Conservation (phyloP, 1,140 invertebrate species). For the Conopomorpha cramerella region DNA sequence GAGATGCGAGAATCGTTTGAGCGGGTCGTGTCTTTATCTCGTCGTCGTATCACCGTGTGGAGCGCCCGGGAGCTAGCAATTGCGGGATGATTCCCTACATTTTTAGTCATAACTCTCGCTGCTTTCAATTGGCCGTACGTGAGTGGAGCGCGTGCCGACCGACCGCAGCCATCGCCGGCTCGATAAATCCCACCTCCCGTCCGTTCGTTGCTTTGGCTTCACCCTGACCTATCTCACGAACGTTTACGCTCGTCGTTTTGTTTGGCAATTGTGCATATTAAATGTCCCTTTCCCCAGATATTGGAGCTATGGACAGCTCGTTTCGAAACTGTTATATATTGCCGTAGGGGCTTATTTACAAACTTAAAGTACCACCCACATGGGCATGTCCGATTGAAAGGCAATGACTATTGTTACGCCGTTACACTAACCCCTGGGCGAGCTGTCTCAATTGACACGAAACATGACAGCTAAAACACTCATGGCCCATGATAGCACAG, state of each 20-base stretch:
- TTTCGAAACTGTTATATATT: too few relatives aligned
- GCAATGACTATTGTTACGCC: constrained; percentile 41
- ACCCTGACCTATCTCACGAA: too few relatives aligned
- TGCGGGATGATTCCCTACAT: constrained; percentile 25
- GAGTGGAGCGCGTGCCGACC: constrained; percentile 32
- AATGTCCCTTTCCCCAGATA: too few relatives aligned
- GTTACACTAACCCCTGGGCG: constrained; percentile 27
- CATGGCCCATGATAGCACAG: constrained; percentile 15
- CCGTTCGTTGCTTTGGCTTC: too few relatives aligned
- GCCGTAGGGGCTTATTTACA: too few relatives aligned
- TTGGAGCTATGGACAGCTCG: too few relatives aligned
- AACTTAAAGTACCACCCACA: constrained; percentile 26
- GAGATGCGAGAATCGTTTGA: constrained; percentile 13
- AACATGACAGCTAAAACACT: constrained; percentile 26
- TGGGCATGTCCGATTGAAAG: constrained; percentile 37
- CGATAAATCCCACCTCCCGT: too few relatives aligned
- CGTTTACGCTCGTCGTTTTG: too few relatives aligned
- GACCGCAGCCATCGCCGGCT: constrained; percentile 26
- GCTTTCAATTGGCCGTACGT: constrained; percentile 44
- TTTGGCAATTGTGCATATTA: too few relatives aligned
- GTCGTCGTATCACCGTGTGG: constrained; percentile 22
- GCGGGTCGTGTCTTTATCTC: constrained; percentile 9
- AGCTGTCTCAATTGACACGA: constrained; percentile 22
- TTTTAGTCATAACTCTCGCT: constrained; percentile 35
- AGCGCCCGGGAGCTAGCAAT: constrained; percentile 34